Conservation (phyloP, 2,888 invertebrate species). For the Drosophila pegasa region DNA sequence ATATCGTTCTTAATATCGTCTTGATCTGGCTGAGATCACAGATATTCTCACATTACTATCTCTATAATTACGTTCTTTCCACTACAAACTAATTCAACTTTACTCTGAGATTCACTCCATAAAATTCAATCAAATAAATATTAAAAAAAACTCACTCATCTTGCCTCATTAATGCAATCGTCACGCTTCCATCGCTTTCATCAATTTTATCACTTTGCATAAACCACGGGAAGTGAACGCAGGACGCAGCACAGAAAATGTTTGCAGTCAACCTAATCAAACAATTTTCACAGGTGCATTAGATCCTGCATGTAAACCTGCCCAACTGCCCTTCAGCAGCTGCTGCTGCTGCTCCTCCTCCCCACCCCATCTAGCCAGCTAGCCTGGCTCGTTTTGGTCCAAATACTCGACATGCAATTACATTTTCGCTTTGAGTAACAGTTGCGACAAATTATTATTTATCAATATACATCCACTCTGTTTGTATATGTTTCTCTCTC, state of each 20-base stretch:
- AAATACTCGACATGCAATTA: constrained; percentile 50
- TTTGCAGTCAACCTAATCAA: constrained; percentile 62
- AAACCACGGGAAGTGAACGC: constrained; percentile 1
- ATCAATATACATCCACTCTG: constrained; percentile 48
- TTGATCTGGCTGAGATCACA: too few species aligned
- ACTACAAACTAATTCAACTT: too few species aligned
- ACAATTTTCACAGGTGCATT: constrained; percentile 60
- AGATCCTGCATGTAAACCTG: neutral
- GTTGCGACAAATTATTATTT: constrained; percentile 58
- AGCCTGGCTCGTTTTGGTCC: neutral
- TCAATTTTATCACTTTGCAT: neutral
- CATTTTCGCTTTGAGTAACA: constrained; percentile 50
- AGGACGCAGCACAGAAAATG: constrained; percentile 38
- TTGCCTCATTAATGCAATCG: neutral
- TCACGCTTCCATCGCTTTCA: neutral
- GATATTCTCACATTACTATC: too few species aligned
- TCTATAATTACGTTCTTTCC: too few species aligned
- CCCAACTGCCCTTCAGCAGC: neutral
- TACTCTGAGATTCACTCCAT: neutral
- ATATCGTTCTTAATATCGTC: too few species aligned
- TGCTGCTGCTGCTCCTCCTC: too few species aligned
- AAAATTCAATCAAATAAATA: too few species aligned
- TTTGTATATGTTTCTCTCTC: neutral
- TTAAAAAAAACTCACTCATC: neutral
- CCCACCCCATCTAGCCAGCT: neutral